Conservation (phyloP, 2,113 vertebrate species). For the Planiliza haematocheilus region DNA sequence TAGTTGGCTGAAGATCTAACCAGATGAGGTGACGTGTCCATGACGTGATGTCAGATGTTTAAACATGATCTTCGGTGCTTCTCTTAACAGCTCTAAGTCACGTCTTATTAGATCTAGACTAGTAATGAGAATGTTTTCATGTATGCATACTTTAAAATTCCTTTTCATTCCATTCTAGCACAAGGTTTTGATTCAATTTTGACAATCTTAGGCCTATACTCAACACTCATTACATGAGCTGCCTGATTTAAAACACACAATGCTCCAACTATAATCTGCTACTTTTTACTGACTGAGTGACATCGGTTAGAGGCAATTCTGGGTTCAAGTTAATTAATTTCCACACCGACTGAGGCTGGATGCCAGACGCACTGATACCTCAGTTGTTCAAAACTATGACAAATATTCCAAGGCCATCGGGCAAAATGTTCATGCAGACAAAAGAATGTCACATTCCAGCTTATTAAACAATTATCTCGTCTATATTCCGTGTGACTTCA, state of each 20-base stretch:
- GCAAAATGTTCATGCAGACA: slow-evolving; percentile 9
- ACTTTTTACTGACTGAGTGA: not conserved
- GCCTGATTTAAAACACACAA: not conserved
- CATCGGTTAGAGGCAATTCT: not conserved
- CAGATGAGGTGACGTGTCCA: not conserved
- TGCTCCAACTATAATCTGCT: not conserved
- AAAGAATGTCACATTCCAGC: slow-evolving; percentile 11
- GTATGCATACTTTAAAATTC: not conserved
- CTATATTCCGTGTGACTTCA: slow-evolving; percentile 14
- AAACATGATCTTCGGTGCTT: not conserved
- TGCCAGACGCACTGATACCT: not conserved
- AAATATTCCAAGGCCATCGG: slow-evolving; percentile 4
- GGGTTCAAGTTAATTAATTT: slow-evolving; percentile 6
- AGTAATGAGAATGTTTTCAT: too few relatives aligned
- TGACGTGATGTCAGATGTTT: slow-evolving; percentile 19
- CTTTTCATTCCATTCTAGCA: not conserved
- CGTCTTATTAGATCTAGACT: too few relatives aligned
- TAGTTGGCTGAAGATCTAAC: not conserved
- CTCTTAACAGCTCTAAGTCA: too few relatives aligned
- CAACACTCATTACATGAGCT: too few relatives aligned
- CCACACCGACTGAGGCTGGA: not conserved
- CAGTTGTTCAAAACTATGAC: slow-evolving; percentile 28
- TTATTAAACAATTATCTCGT: slow-evolving; percentile 4
- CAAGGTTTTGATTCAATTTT: not conserved
- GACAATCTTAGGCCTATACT: not conserved